Base-by-base conservation (phyloP, 2,797 vertebrate species). In the Melanogrammus aeglefinus region DNA sequence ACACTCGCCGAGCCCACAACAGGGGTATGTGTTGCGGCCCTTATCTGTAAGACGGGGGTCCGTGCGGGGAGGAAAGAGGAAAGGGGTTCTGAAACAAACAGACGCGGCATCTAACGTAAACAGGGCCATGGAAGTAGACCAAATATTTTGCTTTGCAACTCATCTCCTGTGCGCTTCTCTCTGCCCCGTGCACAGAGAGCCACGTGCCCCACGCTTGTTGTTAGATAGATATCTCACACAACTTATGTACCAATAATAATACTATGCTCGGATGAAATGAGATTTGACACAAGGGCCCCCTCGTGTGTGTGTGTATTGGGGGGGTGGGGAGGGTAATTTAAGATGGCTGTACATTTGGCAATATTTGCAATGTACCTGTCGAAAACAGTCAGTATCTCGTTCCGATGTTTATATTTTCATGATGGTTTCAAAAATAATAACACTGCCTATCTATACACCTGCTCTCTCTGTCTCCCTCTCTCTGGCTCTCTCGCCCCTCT, bases 121-220 rank as follows among this genome's bases (percentile, higher is more conserved):
- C 94, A 94, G 79, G 80, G 75, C 86, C 91, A 83, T 89, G 89
- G 86, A 92, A 92, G 88, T 88, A 94, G 90, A 83, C 85, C 88
- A 94, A 96, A 96, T 94, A 95, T 95, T 95, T 95, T 89, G 24
- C 78, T 84, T 91, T 86, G 86, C 39, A 85, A 88, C 18, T 86
- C 86, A 87, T 88, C 88, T 69, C 78, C 12, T 85, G 91, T 88
- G 81, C 86, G 90, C 78, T 1, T 82, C 78, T 80, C 82, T 86
- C 63, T 29, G 79, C 80, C 90, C 89, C 87, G 78, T 75, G 75
- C 0, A 16, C 57, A 33, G 75, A 2, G 86, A 84, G 89, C 82
- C 78, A 90, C 88, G 89, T 83, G 86, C 89, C 85, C 71, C 75
- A 75, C 86, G 77, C 83, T 44, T 33, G 29, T 76, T 85, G 39